Evolutionary conservation across 2,113 vertebrate species (phyloP), one percentile per base, ranked within the genome.

Genomic region (Atlantisia rogersi): DNA sequence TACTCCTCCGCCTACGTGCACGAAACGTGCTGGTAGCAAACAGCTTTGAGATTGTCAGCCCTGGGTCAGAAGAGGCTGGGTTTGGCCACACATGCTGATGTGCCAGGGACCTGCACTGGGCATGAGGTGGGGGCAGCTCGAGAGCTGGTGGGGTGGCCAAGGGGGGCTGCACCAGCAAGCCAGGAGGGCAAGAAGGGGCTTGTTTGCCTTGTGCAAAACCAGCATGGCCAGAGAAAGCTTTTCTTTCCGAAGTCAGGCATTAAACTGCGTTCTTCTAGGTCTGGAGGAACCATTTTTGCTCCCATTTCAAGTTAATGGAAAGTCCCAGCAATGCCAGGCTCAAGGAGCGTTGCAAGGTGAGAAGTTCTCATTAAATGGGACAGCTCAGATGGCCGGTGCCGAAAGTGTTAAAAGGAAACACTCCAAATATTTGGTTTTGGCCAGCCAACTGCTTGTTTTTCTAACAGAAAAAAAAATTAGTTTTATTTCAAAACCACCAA

Each of bases 401-500:
- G 8, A 77, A 93, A 80, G 79, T 0, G 50, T 97, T 93, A 95
- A 96, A 92, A 82, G 67, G 63, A 82, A 82, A 86, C 85, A 17
- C 70, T 87, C 70, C 4, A 26, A 80, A 42, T 94, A 25, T 64
- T 91, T 94, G 60, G 91, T 20, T 88, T 78, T 83, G 83, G 73
- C 39, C 55, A 88, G 80, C n/a, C 32, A 53, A 80, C 64, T 55
- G 16, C 63, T 88, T 92, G 68, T 86, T 95, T 88, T 88, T 88
- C 56, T 71, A 91, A 88, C 22, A 71, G 56, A 86, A 93, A 69
- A 68, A 63, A 55, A n/a, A 65, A 63, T 55, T 31, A 65, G 59
- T 32, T 95, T 90, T 42, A 37, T 88, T 95, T 90, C 82, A 90
- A 93, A 85, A 58, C 82, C 78, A n/a, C 40, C 71, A 88, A 63